Conservation (phyloP, 2,888 invertebrate genomes). For the Cheilosia urbana region DNA sequence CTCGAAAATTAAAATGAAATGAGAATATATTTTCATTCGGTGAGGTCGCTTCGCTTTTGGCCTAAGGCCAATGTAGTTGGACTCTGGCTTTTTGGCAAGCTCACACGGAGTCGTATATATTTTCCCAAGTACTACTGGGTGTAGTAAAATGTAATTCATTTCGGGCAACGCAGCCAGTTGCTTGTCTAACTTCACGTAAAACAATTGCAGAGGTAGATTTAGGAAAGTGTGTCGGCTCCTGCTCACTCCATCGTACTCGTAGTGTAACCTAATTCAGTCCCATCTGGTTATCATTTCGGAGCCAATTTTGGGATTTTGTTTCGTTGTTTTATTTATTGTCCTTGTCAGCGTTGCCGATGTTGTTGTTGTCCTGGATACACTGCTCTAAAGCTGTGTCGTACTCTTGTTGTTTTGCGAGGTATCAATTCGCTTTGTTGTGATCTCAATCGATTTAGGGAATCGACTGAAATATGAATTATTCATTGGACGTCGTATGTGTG, state of each 20-base stretch:
- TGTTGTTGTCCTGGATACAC: neutral
- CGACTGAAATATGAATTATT: slow-evolving; percentile 65
- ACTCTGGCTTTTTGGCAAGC: slow-evolving; percentile 63
- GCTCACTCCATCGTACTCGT: neutral
- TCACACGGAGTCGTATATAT: slow-evolving; percentile 54
- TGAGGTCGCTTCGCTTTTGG: slow-evolving; percentile 50
- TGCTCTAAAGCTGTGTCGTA: slow-evolving; percentile 11
- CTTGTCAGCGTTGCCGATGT: slow-evolving; percentile 12
- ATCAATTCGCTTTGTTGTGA: slow-evolving; percentile 62
- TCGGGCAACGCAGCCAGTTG: slow-evolving; percentile 6
- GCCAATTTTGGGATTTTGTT: slow-evolving; percentile 68
- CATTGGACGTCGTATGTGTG: slow-evolving; percentile 38
- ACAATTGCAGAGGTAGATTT: slow-evolving; percentile 62
- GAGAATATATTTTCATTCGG: slow-evolving; percentile 54
- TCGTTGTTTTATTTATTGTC: slow-evolving; percentile 59
- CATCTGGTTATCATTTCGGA: slow-evolving; percentile 59
- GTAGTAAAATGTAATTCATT: slow-evolving; percentile 58
- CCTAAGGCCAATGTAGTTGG: slow-evolving; percentile 54
- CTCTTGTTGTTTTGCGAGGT: slow-evolving; percentile 39
- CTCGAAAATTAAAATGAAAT: slow-evolving; percentile 66
- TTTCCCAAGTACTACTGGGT: slow-evolving; percentile 9
- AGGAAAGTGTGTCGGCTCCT: slow-evolving; percentile 47
- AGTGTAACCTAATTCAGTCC: slow-evolving; percentile 45
- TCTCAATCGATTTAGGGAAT: slow-evolving; percentile 60
- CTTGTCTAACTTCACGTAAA: slow-evolving; percentile 53